phyloP scores from a whole-genome alignment of 2,113 vertebrate species.

The Proteles cristata region DNA sequence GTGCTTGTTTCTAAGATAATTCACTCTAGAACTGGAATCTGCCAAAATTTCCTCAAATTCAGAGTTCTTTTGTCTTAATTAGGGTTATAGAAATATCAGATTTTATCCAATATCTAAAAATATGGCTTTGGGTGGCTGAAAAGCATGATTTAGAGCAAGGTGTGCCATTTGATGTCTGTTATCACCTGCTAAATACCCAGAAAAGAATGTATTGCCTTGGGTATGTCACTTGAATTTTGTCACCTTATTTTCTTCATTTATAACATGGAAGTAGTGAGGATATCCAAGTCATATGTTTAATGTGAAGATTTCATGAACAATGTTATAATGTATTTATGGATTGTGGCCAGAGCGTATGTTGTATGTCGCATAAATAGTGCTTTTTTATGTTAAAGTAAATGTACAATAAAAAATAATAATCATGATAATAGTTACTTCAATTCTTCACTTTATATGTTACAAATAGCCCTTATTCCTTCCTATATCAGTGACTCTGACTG shows the following conservation, averaged over 20 bases:
- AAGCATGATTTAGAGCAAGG: neutral
- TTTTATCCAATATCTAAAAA: neutral
- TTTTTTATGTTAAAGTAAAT: slow-evolving; percentile 28
- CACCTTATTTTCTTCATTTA: neutral
- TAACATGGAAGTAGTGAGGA: neutral
- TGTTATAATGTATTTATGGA: neutral
- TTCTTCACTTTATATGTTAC: neutral
- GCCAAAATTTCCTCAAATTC: neutral
- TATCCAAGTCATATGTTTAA: neutral
- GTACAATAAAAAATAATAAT: slow-evolving; percentile 24
- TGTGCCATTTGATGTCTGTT: neutral
- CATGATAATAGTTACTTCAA: neutral
- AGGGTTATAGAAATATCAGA: neutral
- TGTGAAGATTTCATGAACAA: neutral
- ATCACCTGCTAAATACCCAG: neutral
- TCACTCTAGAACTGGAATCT: neutral
- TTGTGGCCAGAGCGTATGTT: neutral
- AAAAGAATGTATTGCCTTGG: neutral
- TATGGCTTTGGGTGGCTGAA: neutral
- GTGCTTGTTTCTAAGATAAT: neutral
- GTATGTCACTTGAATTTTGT: neutral
- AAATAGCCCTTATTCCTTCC: neutral
- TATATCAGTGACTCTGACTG: neutral
- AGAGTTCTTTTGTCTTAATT: neutral
- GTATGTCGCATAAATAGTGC: neutral